A percentile compares a stretch with the other conserved stretches of the same genome.
Conservation (phyloP, 2,888 invertebrate genomes). For the Tridacna crocea region DNA sequence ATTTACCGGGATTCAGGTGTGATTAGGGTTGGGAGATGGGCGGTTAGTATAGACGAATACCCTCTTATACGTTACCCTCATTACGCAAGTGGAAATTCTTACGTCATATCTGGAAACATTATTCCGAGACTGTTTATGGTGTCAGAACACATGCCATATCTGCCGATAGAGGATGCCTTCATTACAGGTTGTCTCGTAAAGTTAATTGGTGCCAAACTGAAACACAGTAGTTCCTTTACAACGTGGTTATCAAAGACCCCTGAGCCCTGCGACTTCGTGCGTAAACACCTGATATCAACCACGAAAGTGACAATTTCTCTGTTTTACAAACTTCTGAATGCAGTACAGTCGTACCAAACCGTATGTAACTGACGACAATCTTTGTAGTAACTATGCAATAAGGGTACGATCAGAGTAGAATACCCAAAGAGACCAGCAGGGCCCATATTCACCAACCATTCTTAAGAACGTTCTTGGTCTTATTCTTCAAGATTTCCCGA, state of each 20-base stretch:
- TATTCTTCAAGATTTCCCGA: too few species aligned
- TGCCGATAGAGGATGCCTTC: constrained; percentile 75
- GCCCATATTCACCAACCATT: too few species aligned
- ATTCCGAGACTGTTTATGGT: constrained; percentile 55
- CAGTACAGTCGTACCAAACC: background rate
- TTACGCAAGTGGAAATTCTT: constrained; percentile 71
- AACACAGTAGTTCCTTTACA: constrained; percentile 30
- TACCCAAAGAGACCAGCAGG: too few species aligned
- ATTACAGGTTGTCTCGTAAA: constrained; percentile 73
- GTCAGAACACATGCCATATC: constrained; percentile 66
- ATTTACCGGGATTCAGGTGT: constrained; percentile 51
- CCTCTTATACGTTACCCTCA: constrained; percentile 65
- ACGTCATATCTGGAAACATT: constrained; percentile 69
- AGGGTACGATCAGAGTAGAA: background rate
- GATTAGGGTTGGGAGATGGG: constrained; percentile 67
- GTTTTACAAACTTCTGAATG: constrained; percentile 45
- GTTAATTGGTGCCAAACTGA: constrained; percentile 51
- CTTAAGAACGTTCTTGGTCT: too few species aligned
- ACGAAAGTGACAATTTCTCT: constrained; percentile 31
- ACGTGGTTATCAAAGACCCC: constrained; percentile 36
- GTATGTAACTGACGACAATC: background rate
- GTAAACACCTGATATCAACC: constrained; percentile 32
- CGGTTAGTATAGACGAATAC: constrained; percentile 57
- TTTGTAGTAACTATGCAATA: background rate
- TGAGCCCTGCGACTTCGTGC: constrained; percentile 36